Base-by-base conservation (phyloP, 2,888 invertebrate species). In the Anthrax anthrax region DNA sequence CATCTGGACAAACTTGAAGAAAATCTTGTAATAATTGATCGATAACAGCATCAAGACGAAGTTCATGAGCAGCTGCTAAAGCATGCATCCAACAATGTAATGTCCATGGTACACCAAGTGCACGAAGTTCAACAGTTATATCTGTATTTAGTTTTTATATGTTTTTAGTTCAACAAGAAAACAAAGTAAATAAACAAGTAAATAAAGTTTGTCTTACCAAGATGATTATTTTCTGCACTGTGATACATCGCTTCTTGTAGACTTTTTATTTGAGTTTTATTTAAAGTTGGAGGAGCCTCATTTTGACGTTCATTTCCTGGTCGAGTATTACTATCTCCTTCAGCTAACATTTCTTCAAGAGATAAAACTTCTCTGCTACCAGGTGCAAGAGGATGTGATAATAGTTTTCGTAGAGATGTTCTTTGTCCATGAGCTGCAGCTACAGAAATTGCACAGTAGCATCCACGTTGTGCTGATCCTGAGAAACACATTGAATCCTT, bases 211-310 rank as follows among this genome's bases (percentile, higher is more conserved):
- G 10, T 46, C 61, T 57, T 60, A 83, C 84, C 84, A 56, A 91
- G 71, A 65, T 90, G 85, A 58, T 89, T 88, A 62, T 87, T 89
- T 67, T 92, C 92, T 0, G 90, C 86, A 50, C 89, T 88, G 61
- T 90, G 90, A 62, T 92, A 94, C 87, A 94, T 87, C 18, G 92
- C 90, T 66, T 92, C 91, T 60, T 91, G 89, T 48, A 91, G 71
- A 39, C 85, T 81, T 56, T 88, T 81, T 53, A 84, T 80, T 69
- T 91, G 89, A 32, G 79, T 75, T 68, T 90, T 90, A 55, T 78
- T 86, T 59, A 87, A 74, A 48, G 63, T 61, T 52, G 60, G 61
- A 39, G 63, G 57, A 17, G 64, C 62, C 58, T 59, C 68, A 55
- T 62, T 63, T 66, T 51, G 64, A 52, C 53, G 62, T 55, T 57